Conservation (phyloP, 2,797 vertebrate genomes). For the Siniperca scherzeri region DNA sequence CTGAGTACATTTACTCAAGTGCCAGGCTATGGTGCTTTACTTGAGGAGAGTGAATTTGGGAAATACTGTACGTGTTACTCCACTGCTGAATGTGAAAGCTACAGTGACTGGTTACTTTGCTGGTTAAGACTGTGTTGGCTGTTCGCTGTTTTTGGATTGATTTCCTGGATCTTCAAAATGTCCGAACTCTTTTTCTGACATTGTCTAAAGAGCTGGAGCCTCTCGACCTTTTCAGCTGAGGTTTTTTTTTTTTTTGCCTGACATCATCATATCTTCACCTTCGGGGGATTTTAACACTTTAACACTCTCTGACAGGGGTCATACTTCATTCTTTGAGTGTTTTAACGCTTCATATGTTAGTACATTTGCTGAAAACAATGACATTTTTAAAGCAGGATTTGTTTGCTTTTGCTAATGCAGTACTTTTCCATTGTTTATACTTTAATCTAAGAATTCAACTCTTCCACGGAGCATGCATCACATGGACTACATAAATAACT, state of each 20-base stretch:
- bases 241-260: too few relatives aligned
- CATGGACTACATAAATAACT: slow-evolving; percentile 6
- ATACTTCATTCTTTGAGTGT: background rate
- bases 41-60: too few relatives aligned
- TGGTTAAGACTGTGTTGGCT: background rate
- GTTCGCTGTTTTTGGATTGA: background rate
- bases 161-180: background rate
- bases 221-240: background rate
- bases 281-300: background rate
- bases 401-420: background rate
- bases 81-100: background rate
- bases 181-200: too few relatives aligned
- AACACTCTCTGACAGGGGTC: background rate
- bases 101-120: background rate
- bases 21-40: too few relatives aligned
- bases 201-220: background rate
- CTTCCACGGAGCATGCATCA: slow-evolving; percentile 19
- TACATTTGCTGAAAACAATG: background rate
- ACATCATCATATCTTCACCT: background rate
- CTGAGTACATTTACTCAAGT: background rate
- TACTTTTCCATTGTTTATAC: slow-evolving; percentile 1
- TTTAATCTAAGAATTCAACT: background rate
- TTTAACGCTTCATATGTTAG: background rate
- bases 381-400: background rate
- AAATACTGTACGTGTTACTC: background rate